Conservation (phyloP, 2,888 invertebrate species). For the Meloe dianella region DNA sequence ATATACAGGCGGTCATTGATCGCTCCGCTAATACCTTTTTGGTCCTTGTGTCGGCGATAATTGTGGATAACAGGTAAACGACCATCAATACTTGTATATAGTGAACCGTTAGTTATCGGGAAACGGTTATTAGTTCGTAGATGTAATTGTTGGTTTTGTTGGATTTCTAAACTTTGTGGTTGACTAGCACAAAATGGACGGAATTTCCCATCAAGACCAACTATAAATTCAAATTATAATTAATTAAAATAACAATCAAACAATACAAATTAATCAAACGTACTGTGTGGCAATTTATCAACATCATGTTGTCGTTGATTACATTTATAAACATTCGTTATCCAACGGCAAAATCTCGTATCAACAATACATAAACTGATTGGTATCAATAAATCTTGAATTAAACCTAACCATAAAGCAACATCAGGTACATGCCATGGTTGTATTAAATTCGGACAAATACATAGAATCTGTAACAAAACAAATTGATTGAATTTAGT, state of each 20-base stretch:
- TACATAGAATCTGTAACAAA: slow-evolving; percentile 60
- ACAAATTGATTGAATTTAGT: not conserved
- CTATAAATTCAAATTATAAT: slow-evolving; percentile 28
- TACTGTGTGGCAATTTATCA: slow-evolving; percentile 60
- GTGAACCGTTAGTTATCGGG: slow-evolving; percentile 66
- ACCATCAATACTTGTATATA: slow-evolving; percentile 62
- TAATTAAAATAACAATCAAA: slow-evolving; percentile 12
- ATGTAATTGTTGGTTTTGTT: slow-evolving; percentile 41
- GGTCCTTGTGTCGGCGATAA: slow-evolving; percentile 58
- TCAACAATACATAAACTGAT: slow-evolving; percentile 65
- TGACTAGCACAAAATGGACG: slow-evolving; percentile 61
- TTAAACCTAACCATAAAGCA: slow-evolving; percentile 64
- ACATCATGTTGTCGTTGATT: slow-evolving; percentile 39
- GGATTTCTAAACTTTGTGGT: slow-evolving; percentile 55
- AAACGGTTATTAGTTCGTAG: slow-evolving; percentile 59
- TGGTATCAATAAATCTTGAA: slow-evolving; percentile 66
- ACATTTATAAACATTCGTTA: slow-evolving; percentile 62
- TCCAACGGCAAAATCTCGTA: slow-evolving; percentile 64
- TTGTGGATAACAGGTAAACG: slow-evolving; percentile 63
- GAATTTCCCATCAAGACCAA: slow-evolving; percentile 67
- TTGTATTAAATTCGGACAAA: slow-evolving; percentile 60
- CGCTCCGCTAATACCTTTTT: slow-evolving; percentile 41
- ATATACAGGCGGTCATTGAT: no score
- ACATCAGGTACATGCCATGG: slow-evolving; percentile 64
- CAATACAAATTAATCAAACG: slow-evolving; percentile 12